These are phyloP conservation scores for Drosophila seguyi DNA, from an alignment of 1,140 invertebrate species.

Conservation along the genomic window DNA sequence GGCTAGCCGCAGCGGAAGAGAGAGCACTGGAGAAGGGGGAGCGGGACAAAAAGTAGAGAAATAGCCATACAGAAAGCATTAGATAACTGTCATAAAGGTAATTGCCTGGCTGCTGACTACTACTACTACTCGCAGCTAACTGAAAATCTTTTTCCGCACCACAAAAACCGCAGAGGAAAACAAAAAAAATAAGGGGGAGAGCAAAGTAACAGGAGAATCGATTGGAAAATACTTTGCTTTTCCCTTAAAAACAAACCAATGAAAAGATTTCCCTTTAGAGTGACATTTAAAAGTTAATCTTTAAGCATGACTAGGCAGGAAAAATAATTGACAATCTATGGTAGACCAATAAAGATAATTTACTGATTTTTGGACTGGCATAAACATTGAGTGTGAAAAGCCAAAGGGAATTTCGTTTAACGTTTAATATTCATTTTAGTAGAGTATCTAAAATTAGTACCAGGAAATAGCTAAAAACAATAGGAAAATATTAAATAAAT, in stretches of 20 bases:
- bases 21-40: constrained; percentile 14
- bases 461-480: neutral
- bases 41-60: constrained; percentile 6
- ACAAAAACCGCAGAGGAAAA: constrained; percentile 33
- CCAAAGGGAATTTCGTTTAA: too few relatives aligned
- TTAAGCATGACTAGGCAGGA: neutral
- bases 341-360: constrained; percentile 20
- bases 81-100: constrained; percentile 63
- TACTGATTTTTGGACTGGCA: neutral
- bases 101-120: constrained; percentile 45
- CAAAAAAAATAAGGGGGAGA: neutral
- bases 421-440: too few relatives aligned
- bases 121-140: constrained; percentile 1
- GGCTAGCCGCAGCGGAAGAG: constrained; percentile 52
- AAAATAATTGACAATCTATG: constrained; percentile 6
- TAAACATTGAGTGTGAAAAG: too few relatives aligned
- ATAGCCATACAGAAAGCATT: constrained; percentile 29
- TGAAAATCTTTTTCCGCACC: constrained; percentile 22
- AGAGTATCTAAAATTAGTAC: neutral
- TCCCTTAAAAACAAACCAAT: neutral
- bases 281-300: neutral
- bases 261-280: constrained; percentile 3
- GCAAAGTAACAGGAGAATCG: neutral
- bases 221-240: constrained; percentile 7
- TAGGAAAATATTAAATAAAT: neutral